phyloP scores from a whole-genome alignment of 1,140 invertebrate species.

The Heliconius eleuchia region DNA sequence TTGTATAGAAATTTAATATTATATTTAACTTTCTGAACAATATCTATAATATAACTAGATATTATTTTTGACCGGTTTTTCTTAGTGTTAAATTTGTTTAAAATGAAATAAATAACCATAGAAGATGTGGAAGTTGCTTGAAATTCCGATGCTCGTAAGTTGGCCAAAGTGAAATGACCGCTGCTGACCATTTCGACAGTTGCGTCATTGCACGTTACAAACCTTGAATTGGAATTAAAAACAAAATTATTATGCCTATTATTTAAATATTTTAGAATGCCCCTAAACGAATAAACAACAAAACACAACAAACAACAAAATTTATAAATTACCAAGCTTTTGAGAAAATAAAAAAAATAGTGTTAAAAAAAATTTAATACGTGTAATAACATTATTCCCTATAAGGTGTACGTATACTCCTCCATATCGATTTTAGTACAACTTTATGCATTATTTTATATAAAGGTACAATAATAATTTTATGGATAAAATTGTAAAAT shows the following conservation, averaged over 20 bases:
- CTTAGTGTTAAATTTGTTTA: not conserved
- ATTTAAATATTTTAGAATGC: not conserved
- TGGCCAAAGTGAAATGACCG: slow-evolving; percentile 80
- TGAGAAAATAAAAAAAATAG: not conserved
- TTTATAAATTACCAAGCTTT: not conserved
- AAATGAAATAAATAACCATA: not conserved
- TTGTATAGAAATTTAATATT: no score
- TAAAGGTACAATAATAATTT: not conserved
- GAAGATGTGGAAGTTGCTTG: slow-evolving; percentile 10
- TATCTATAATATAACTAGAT: not conserved
- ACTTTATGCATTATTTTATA: not conserved
- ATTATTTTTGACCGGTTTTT: not conserved
- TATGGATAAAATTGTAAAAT: no score
- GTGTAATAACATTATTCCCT: not conserved
- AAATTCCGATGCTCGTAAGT: slow-evolving; percentile 59
- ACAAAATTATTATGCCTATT: not conserved
- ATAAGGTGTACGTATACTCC: no score
- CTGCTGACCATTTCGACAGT: slow-evolving; percentile 70
- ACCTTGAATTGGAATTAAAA: slow-evolving; percentile 61
- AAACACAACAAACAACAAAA: not conserved
- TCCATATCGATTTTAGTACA: not conserved
- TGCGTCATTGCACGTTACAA: slow-evolving; percentile 66
- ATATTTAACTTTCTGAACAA: no score
- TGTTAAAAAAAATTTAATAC: not conserved
- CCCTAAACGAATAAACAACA: not conserved